These are phyloP conservation scores for Zeugodacus cucurbitae DNA, from an alignment of 1,140 invertebrate species.

Conservation along the genomic window DNA sequence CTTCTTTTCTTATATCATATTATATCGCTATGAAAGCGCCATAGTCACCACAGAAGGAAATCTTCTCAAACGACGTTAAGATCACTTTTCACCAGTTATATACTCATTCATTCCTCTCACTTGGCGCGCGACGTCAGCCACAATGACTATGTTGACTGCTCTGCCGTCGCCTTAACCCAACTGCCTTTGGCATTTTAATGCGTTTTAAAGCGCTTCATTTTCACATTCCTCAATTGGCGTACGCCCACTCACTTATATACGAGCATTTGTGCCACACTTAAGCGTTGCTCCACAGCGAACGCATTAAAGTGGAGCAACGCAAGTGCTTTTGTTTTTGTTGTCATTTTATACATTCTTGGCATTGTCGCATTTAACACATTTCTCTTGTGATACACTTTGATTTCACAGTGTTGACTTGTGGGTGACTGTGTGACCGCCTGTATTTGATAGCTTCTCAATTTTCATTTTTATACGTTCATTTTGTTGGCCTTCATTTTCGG, in stretches of 20 bases:
- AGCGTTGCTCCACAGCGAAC: too few relatives aligned
- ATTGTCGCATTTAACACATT: conserved; percentile 8
- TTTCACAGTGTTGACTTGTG: neutral
- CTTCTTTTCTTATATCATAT: too few relatives aligned
- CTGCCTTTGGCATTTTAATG: conserved; percentile 12
- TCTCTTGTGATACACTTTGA: neutral
- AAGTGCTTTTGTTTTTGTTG: neutral
- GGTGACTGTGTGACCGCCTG: neutral
- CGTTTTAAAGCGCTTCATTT: neutral
- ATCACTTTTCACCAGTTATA: neutral
- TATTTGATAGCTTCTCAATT: conserved; percentile 17
- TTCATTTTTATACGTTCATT: neutral
- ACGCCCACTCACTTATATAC: neutral
- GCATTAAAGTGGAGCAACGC: neutral
- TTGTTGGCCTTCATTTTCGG: neutral
- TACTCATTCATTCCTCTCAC: neutral
- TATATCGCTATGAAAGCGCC: too few relatives aligned
- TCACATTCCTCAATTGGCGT: neutral
- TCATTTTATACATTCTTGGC: neutral
- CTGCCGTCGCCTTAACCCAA: neutral
- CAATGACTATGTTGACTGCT: neutral
- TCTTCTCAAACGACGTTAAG: neutral
- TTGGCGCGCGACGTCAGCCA: neutral
- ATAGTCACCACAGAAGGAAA: neutral
- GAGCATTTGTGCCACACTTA: too few relatives aligned